These are phyloP conservation scores for Acleris sparsana DNA, from an alignment of 2,888 invertebrate genomes.

Conservation along the genomic window DNA sequence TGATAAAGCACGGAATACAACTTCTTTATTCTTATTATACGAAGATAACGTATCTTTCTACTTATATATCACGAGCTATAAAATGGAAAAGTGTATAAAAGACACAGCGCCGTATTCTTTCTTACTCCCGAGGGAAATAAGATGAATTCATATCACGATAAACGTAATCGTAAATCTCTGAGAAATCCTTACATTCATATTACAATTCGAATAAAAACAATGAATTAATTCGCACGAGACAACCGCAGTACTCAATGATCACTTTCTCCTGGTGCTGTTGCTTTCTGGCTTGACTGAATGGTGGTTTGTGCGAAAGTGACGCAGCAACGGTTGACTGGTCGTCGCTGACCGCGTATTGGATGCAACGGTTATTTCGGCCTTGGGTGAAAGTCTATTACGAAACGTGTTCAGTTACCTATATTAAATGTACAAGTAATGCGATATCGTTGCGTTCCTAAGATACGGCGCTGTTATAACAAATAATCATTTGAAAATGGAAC, in stretches of 20 bases:
- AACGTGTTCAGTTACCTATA: constrained; percentile 40
- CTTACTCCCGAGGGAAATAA: constrained; percentile 34
- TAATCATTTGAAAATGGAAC: constrained; percentile 23
- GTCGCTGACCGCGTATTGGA: constrained; percentile 39
- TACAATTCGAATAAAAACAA: constrained; percentile 28
- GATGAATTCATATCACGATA: constrained; percentile 35
- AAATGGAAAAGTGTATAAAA: constrained; percentile 28
- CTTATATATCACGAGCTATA: constrained; percentile 4
- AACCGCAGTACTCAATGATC: constrained; percentile 28
- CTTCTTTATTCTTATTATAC: background rate
- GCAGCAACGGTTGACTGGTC: constrained; percentile 32
- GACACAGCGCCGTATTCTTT: constrained; percentile 12
- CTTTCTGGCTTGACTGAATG: constrained; percentile 25
- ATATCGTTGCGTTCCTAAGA: constrained; percentile 33
- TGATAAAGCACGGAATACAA: background rate
- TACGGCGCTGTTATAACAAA: constrained; percentile 23
- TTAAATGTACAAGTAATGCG: constrained; percentile 24
- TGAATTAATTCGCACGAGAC: constrained; percentile 35
- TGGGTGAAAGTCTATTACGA: constrained; percentile 69
- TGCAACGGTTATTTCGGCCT: constrained; percentile 66
- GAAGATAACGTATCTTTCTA: background rate
- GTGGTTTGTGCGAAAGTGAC: constrained; percentile 25
- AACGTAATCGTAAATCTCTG: constrained; percentile 36
- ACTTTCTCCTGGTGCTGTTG: constrained; percentile 34
- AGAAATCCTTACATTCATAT: constrained; percentile 30